Base-by-base conservation (phyloP, 2,888 invertebrate species). In the Nesidiocoris tenuis region DNA sequence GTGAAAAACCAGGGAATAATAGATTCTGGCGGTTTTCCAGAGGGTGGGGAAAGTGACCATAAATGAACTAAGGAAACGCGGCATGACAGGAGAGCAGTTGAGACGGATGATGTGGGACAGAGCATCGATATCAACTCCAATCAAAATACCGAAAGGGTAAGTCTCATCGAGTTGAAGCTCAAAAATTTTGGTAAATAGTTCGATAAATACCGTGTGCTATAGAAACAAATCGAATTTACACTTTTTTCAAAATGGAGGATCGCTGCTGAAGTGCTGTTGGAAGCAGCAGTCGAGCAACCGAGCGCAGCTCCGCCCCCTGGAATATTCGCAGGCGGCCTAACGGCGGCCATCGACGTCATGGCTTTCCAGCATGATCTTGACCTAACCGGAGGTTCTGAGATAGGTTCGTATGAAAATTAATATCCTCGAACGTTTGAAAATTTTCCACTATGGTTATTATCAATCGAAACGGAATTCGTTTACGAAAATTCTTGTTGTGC, bases 91-190 rank as follows among this genome's bases (percentile, higher is more conserved):
- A 0, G 95, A 95, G 83, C 91, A 94, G 83, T 86, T 95, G 84
- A 86, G 94, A 2, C 87, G 91, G 63, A 86, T 95, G 57, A 95
- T 95, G 94, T 95, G 95, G 95, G 95, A 94, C 16, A 87, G 94
- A 24, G 92, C 92, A 39, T 94, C 94, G 0, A 92, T 95, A 80
- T 93, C 92, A 7, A 94, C 94, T 1, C 95, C 95, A 0, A 89
- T 93, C 16, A 91, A 92, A 84, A 86, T 87, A 1, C 86, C 88
- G 19, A 87, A 87, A 81, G 88, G 88, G 87, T 87, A 85, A 79
- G 77, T 17, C 39, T n/a, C n/a, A n/a, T n/a, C n/a, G n/a, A n/a
- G n/a, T n/a, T n/a, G n/a, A n/a, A n/a, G n/a, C n/a, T n/a, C n/a
- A n/a, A n/a, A n/a, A n/a, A n/a, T n/a, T n/a, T n/a, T n/a, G n/a